Conservation (phyloP, 1,140 invertebrate genomes). For the Musca domestica region DNA sequence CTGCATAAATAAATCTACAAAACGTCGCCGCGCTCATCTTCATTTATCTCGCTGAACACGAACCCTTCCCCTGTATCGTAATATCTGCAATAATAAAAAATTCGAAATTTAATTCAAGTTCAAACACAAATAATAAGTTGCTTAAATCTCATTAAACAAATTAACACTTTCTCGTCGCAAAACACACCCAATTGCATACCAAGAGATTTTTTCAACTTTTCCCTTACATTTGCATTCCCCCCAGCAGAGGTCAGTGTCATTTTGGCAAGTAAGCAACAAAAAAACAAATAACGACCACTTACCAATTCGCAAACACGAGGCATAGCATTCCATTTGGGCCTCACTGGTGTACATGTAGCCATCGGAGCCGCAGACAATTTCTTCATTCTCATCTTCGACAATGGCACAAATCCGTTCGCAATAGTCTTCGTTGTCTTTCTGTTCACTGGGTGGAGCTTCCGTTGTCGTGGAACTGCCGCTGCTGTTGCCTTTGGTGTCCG, state of each 20-base stretch:
- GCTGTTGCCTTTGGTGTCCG: background rate
- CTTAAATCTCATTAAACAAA: background rate
- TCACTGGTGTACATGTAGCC: conserved; percentile 52
- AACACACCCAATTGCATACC: background rate
- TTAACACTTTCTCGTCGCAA: background rate
- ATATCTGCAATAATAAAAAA: conserved; percentile 36
- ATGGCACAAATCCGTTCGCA: conserved; percentile 51
- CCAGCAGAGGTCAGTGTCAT: background rate
- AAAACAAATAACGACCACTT: conserved; percentile 10
- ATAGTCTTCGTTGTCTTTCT: conserved; percentile 43
- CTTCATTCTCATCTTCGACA: conserved; percentile 49
- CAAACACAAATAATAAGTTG: background rate
- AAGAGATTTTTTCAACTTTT: background rate
- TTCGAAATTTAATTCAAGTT: background rate
- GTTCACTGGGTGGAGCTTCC: conserved; percentile 16
- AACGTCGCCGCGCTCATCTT: no score
- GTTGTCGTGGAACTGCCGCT: background rate
- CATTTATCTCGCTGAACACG: conserved; percentile 30
- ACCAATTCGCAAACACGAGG: conserved; percentile 48
- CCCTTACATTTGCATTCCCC: background rate
- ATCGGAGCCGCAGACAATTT: conserved; percentile 50
- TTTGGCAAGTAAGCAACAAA: background rate
- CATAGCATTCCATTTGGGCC: conserved; percentile 47
- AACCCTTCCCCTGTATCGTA: conserved; percentile 48
- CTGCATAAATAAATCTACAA: no score